Evolutionary conservation across 2,888 invertebrate species (phyloP), one percentile per base, ranked within the genome.

Genomic region (Lycaena phlaeas): DNA sequence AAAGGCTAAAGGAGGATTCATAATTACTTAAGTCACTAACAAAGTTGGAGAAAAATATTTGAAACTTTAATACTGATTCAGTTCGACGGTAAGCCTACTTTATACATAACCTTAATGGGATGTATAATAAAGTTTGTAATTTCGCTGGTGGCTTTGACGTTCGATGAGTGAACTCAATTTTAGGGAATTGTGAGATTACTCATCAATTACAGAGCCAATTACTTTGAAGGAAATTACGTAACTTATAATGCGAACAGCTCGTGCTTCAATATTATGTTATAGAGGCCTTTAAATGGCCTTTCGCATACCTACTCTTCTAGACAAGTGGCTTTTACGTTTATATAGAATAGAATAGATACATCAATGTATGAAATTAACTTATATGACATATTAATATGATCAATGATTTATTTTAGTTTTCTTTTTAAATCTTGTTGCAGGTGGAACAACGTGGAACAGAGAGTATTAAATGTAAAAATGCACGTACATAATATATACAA

Each of bases 171-270:
- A n/a, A n/a, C n/a, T n/a, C n/a, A 10, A 15, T 30, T 30, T 15
- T 5, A 15, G n/a, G 10, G 29, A 15, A 15, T 30, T 15, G 10
- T 2, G 15, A 30, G 30, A 43, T 40, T 36, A 40, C 44, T 44
- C 18, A 41, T 44, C 41, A 36, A 44, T 41, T 44, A 36, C 36
- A 41, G 22, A 41, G 28, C 25, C 15, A 12, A 14, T 22, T 38
- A 43, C 47, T 45, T 46, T 41, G 38, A 48, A 51, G 46, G 48
- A 49, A 56, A 48, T 52, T 53, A 54, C 51, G 51, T 52, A 55
- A 56, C 43, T 48, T 41, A 50, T 52, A 48, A 44, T 48, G 45
- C 47, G 43, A 44, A 41, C 31, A 5, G 18, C 11, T 17, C 15
- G n/a, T n/a, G n/a, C n/a, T n/a, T n/a, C n/a, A n/a, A n/a, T n/a